Evolutionary conservation across 2,113 vertebrate species (phyloP), one percentile per base, ranked within the genome.

Genomic region (Elanoides forficatus): DNA sequence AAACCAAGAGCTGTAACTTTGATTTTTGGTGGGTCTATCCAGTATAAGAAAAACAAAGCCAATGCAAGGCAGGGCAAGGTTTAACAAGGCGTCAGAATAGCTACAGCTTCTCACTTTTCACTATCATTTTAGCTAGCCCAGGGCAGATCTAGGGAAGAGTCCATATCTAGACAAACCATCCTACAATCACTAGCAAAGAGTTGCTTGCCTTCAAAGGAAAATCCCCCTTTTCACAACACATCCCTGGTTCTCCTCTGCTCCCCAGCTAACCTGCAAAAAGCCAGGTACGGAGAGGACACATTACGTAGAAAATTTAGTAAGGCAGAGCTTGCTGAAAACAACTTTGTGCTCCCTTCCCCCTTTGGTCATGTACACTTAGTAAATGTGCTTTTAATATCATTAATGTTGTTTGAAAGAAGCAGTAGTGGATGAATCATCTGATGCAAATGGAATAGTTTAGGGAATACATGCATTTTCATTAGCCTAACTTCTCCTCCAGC

Each of bases 381-480:
- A 96, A 97, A 96, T 83, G 94, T 55, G 48, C 94, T 95, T 95
- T 91, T 90, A 93, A 92, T 92, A 88, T 93, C 81, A 42, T 91
- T 96, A 95, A 81, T 66, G 93, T 80, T 81, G 74, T 81, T 96
- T 88, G 93, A 93, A 79, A 94, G 82, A 43, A 92, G 88, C 85
- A 29, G 62, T 26, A 47, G 42, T 76, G 84, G 91, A 93, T 96
- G 96, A 97, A 97, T 97, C 95, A 97, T 92, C 91, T 58, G 89
- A 95, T 96, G 94, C 95, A 96, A 96, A 96, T 86, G 79, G 84
- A 95, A 91, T 48, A 76, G 96, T 96, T 95, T 73, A 83, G 94
- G 95, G 96, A 95, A 96, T 93, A 92, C 91, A 89, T 94, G 81
- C 76, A 85, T 96, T 98, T 97, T 96, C 95, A 97, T 97, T 97